Percentiles rank a stretch among this genome's conserved stretches.
phyloP scores from a whole-genome alignment of 2,888 invertebrate genomes.

The Autographa pulchrina region DNA sequence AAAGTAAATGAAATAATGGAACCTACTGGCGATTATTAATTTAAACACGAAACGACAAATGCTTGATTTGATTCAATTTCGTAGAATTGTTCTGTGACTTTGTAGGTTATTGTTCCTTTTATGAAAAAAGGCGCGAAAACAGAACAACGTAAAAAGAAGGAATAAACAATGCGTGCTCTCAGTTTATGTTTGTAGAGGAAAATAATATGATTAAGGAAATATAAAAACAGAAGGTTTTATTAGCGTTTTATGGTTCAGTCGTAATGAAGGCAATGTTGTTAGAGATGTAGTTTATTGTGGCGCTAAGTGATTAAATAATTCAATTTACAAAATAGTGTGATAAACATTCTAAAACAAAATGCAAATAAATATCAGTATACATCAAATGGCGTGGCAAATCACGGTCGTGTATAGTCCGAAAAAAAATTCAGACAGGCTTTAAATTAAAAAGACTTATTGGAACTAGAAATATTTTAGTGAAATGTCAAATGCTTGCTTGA shows the following conservation, averaged over 20 bases:
- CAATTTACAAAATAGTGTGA: background rate
- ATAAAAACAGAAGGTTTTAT: constrained; percentile 10
- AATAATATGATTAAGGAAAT: constrained; percentile 10
- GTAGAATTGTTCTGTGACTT: constrained; percentile 1
- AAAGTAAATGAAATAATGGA: constrained; percentile 13
- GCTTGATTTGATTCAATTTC: constrained; percentile 16
- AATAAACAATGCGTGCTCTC: constrained; percentile 9
- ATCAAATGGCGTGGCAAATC: too few species aligned
- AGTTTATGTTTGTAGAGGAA: constrained; percentile 8
- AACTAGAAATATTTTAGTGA: background rate
- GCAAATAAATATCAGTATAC: too few species aligned
- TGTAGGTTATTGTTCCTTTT: background rate
- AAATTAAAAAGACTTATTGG: too few species aligned
- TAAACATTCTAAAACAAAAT: background rate
- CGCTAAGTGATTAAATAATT: constrained; percentile 1
- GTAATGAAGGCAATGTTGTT: constrained; percentile 5
- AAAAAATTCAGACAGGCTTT: too few species aligned
- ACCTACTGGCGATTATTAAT: constrained; percentile 15
- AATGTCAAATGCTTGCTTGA: background rate
- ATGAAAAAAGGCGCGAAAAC: constrained; percentile 14
- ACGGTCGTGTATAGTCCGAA: too few species aligned
- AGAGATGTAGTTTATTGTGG: background rate
- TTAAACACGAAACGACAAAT: constrained; percentile 13
- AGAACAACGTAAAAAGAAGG: background rate
- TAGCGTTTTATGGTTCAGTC: constrained; percentile 3